Base-by-base conservation (phyloP, 2,797 vertebrate genomes). In the Myotis vivesi region DNA sequence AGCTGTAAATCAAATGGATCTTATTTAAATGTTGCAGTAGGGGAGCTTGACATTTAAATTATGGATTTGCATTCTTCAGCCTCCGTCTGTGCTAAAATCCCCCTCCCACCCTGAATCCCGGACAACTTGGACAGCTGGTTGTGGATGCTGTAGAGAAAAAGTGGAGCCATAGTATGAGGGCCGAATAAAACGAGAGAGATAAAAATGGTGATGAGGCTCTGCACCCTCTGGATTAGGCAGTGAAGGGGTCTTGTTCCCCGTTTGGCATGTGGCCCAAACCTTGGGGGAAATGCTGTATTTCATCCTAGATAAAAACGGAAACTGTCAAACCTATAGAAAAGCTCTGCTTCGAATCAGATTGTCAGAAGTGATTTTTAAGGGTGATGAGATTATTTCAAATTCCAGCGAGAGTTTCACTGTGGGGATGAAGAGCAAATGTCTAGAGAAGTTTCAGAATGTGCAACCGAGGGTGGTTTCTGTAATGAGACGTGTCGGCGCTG, bases 301-400 rank as follows among this genome's bases (percentile, higher is more conserved):
- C 57, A 55, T 93, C 62, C 87, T 86, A 76, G 41, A 89, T 28
- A 49, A 53, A 92, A 92, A 77, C 68, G 79, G 59, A 89, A 96
- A 88, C 51, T 90, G 82, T 81, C 84, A 94, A 62, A 71, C 53
- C 81, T 71, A 64, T 80, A 53, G 57, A 84, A 92, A 90, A 88
- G 19, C 36, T 89, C 83, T 96, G 44, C 51, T 72, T 92, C n/a
- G 6, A 82, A 57, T 93, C 69, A 86, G 81, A 84, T 69, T 80
- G 93, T 82, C 84, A 85, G 72, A 89, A 83, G 84, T 92, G 85
- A 86, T 93, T 95, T 97, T 92, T 96, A 64, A 95, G 80, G 20
- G 38, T 51, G 84, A 51, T 88, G 87, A 83, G 53, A 62, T 89
- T 83, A 53, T 96, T 94, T 93, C 93, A 95, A 85, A 96, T 90